Percentiles rank a stretch among this genome's conserved stretches.
These are phyloP conservation scores for Cerceris rybyensis DNA, from an alignment of 2,888 invertebrate species.

Conservation along the genomic window DNA sequence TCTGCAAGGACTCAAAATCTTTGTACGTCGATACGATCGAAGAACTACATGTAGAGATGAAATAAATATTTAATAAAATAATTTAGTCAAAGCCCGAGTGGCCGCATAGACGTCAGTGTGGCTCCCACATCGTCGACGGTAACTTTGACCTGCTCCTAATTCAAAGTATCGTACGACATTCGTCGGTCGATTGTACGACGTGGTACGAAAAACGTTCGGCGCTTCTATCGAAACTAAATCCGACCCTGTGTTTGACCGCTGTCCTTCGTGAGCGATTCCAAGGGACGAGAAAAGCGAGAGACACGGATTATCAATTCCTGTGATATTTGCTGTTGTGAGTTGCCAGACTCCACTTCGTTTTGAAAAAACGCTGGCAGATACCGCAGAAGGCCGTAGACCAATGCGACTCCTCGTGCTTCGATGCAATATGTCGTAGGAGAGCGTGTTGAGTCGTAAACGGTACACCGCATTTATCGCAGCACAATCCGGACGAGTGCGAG, in stretches of 20 bases:
- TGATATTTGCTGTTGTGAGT: constrained; percentile 77
- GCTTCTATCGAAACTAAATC: constrained; percentile 5
- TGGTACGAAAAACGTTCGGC: not conserved
- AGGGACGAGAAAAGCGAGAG: not conserved
- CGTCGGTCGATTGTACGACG: not conserved
- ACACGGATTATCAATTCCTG: constrained; percentile 54
- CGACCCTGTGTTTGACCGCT: constrained; percentile 23
- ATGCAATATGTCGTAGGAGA: constrained; percentile 72
- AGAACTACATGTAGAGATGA: constrained; percentile 65
- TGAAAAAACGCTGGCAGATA: constrained; percentile 74
- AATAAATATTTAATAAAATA: constrained; percentile 72
- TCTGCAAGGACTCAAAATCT: constrained; percentile 41
- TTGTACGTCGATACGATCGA: constrained; percentile 55
- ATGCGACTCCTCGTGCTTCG: constrained; percentile 73
- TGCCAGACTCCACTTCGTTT: constrained; percentile 77
- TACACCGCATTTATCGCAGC: constrained; percentile 69
- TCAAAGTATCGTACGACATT: too few species aligned
- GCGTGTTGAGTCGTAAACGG: constrained; percentile 73
- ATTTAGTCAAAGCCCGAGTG: constrained; percentile 55
- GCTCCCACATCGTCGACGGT: not conserved
- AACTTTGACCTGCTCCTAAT: too few species aligned
- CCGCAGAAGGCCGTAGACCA: constrained; percentile 70
- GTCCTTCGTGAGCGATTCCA: not conserved
- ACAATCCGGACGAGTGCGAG: constrained; percentile 61
- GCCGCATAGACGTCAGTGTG: not conserved